Percentiles rank a stretch among this genome's conserved stretches.
These are phyloP conservation scores for Piliocolobus tephrosceles DNA, from an alignment of 2,113 vertebrate species.

Conservation along the genomic window DNA sequence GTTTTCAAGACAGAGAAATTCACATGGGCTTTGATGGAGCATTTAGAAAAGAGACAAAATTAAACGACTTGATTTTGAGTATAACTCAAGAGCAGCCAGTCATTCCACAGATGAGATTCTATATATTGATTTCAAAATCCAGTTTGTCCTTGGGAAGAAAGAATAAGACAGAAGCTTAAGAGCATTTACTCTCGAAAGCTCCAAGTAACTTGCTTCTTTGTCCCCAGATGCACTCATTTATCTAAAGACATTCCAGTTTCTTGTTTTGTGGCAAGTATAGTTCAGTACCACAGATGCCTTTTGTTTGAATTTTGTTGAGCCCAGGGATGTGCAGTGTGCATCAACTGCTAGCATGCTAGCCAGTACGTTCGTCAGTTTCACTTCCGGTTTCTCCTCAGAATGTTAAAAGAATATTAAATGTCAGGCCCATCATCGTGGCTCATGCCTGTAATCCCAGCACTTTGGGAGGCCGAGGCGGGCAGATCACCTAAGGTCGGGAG, in stretches of 20 bases:
- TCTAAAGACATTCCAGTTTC: neutral
- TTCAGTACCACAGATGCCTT: neutral
- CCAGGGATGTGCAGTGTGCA: fast-evolving
- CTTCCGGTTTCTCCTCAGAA: neutral
- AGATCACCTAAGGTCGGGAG: too few species aligned
- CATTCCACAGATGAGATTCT: neutral
- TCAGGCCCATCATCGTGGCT: neutral
- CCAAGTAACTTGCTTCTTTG: neutral
- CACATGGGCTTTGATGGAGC: neutral
- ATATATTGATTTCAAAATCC: neutral
- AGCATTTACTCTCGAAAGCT: neutral
- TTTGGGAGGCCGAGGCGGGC: too few species aligned
- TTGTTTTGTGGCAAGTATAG: neutral
- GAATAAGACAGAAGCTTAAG: neutral
- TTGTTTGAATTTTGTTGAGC: neutral
- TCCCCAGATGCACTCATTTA: neutral
- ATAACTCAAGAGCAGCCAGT: neutral
- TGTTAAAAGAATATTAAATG: neutral
- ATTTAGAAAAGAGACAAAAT: constrained; percentile 23
- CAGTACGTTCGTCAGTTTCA: fast-evolving
- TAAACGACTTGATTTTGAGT: neutral
- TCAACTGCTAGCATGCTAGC: neutral
- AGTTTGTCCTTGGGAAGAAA: constrained; percentile 23
- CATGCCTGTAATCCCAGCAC: too few species aligned
- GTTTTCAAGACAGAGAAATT: constrained; percentile 9